Conservation (phyloP, 2,888 invertebrate genomes). For the Cerastoderma edule region DNA sequence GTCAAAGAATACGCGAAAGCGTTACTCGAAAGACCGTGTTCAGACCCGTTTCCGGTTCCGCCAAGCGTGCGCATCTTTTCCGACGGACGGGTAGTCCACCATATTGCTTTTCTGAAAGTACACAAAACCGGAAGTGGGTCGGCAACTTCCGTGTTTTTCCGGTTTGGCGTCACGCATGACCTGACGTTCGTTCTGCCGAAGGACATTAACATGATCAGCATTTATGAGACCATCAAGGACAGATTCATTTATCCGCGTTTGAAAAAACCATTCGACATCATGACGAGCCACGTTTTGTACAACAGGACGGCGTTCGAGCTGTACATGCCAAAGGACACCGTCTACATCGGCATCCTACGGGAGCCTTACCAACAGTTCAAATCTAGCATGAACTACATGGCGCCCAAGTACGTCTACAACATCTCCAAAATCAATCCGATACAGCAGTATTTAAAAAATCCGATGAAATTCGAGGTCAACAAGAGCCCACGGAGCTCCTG, state of each 20-base stretch:
- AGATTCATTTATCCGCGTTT: slow-evolving; percentile 53
- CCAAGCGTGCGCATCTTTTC: slow-evolving; percentile 47
- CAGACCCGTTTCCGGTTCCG: slow-evolving; percentile 42
- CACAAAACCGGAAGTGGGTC: slow-evolving; percentile 69
- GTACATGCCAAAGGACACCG: slow-evolving; percentile 54
- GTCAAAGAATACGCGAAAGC: slow-evolving; percentile 32
- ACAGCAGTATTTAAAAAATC: slow-evolving; percentile 59
- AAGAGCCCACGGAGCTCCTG: slow-evolving; percentile 43
- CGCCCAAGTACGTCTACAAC: slow-evolving; percentile 56
- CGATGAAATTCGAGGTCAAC: slow-evolving; percentile 48
- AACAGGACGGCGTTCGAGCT: slow-evolving; percentile 53
- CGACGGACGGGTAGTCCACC: slow-evolving; percentile 51
- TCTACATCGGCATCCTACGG: slow-evolving; percentile 65
- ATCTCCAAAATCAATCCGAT: slow-evolving; percentile 48
- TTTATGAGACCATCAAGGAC: slow-evolving; percentile 42
- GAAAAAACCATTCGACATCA: slow-evolving; percentile 59
- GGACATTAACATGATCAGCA: slow-evolving; percentile 56
- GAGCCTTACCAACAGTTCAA: slow-evolving; percentile 68
- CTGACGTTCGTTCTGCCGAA: slow-evolving; percentile 64
- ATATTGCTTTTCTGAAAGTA: slow-evolving; percentile 67
- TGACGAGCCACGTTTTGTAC: slow-evolving; percentile 66
- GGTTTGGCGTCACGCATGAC: slow-evolving; percentile 56
- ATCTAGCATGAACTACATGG: slow-evolving; percentile 65
- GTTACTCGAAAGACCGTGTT: slow-evolving; percentile 30
- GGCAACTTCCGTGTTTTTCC: slow-evolving; percentile 60